These are phyloP conservation scores for Acanthosoma haemorrhoidale DNA, from an alignment of 2,888 invertebrate species.

Conservation along the genomic window DNA sequence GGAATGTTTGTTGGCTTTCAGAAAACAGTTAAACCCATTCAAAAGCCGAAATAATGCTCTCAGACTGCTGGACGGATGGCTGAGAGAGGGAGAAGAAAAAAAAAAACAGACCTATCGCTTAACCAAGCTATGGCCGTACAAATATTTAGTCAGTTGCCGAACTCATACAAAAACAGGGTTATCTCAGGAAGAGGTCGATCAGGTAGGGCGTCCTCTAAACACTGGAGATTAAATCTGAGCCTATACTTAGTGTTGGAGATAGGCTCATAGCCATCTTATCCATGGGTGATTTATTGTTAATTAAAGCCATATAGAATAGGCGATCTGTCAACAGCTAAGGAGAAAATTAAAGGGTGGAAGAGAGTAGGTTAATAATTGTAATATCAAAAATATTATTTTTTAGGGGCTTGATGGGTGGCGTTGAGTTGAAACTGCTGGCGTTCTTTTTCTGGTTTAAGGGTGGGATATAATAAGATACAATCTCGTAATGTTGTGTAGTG, in stretches of 20 bases:
- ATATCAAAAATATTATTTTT: too few relatives aligned
- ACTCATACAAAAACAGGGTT: slow-evolving; percentile 4
- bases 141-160: slow-evolving; percentile 8
- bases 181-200: not conserved
- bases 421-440: too few relatives aligned
- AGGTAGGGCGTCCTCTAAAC: not conserved
- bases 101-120: not conserved
- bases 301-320: not conserved
- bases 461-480: too few relatives aligned
- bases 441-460: too few relatives aligned
- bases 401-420: too few relatives aligned
- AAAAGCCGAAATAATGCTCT: not conserved
- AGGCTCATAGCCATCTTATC: not conserved
- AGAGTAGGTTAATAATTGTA: too few relatives aligned
- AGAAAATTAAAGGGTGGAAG: too few relatives aligned
- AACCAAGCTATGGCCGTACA: not conserved
- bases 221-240: not conserved
- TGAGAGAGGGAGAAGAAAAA: not conserved
- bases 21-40: not conserved
- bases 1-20: too few relatives aligned
- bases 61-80: not conserved
- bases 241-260: not conserved
- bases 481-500: too few relatives aligned
- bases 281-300: not conserved
- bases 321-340: not conserved